Evolutionary conservation across 2,888 invertebrate genomes (phyloP), one percentile per base, ranked within the genome.

Genomic region (Cyrtodaria siliqua): DNA sequence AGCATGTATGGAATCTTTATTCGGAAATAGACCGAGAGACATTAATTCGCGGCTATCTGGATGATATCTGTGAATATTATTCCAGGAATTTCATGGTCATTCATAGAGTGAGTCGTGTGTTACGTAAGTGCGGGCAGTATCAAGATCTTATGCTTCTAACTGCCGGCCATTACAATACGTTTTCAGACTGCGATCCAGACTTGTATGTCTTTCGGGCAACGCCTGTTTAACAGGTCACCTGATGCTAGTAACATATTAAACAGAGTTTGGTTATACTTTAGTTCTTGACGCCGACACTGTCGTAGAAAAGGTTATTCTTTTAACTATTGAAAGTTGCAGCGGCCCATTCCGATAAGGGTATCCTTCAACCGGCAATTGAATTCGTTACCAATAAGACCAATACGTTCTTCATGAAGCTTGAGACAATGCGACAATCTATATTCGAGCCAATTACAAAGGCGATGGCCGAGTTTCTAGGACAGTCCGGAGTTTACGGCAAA

Each of bases 271-370:
- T 55, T 89, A 90, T 49, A 89, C 89, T 0, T 59, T 90, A 24
- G 89, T 90, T 1, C 68, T 90, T 56, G 90, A 90, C 57, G 87
- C 86, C 1, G 90, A 90, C 67, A 89, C 88, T 0, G 84, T 86
- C 0, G 88, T 89, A 6, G 81, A 82, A 12, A 72, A 79, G 8
- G 87, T 86, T 0, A 64, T 80, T 3, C 87, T 83, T 84, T 20
- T 80, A 87, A 24, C 72, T 90, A 27, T 57, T 90, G 29, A 61
- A 82, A 18, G 86, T 89, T 3, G 90, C 90, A 1, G 88, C 89
- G 0, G 89, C 87, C 0, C 81, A 89, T 73, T 89, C 90, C 6
- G 84, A 89, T 2, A 79, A 80, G 27, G 89, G 87, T 12, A 89
- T 90, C 33, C 86, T 90, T 42, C 90, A 90, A 61, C 89, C 90